Conservation (phyloP, 2,888 invertebrate species). For the Nomada hirtipes region DNA sequence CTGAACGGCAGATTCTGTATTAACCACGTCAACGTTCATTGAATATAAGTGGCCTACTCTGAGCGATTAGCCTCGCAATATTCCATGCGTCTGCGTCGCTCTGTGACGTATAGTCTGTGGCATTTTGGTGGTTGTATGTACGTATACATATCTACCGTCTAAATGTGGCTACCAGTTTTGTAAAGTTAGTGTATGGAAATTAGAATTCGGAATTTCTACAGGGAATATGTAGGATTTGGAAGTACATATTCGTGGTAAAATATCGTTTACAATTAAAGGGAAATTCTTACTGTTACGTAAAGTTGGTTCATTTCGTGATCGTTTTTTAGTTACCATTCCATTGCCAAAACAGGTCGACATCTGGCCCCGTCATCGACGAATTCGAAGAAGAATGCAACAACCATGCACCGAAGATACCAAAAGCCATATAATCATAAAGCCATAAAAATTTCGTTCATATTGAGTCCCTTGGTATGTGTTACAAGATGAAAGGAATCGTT, state of each 20-base stretch:
- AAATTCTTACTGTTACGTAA: not conserved
- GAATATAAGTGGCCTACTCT: conserved; percentile 55
- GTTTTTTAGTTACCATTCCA: not conserved
- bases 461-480: conserved; percentile 1
- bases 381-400: conserved; percentile 33
- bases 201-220: too few relatives aligned
- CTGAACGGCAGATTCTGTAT: conserved; percentile 47
- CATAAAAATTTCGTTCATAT: conserved; percentile 33
- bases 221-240: too few relatives aligned
- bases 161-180: not conserved
- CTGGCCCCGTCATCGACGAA: conserved; percentile 17
- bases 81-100: conserved; percentile 23
- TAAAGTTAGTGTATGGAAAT: not conserved
- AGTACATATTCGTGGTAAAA: not conserved
- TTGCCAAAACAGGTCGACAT: conserved; percentile 21
- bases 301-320: not conserved
- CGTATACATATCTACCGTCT: not conserved
- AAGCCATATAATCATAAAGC: conserved; percentile 45
- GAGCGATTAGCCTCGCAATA: conserved; percentile 44
- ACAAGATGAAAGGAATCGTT: not conserved
- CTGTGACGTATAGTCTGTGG: conserved; percentile 3
- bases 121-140: conserved; percentile 17
- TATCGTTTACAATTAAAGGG: not conserved
- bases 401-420: conserved; percentile 15
- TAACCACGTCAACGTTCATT: conserved; percentile 60